These are phyloP conservation scores for Marasmarcha lunaedactyla DNA, from an alignment of 2,888 invertebrate genomes.

Conservation along the genomic window DNA sequence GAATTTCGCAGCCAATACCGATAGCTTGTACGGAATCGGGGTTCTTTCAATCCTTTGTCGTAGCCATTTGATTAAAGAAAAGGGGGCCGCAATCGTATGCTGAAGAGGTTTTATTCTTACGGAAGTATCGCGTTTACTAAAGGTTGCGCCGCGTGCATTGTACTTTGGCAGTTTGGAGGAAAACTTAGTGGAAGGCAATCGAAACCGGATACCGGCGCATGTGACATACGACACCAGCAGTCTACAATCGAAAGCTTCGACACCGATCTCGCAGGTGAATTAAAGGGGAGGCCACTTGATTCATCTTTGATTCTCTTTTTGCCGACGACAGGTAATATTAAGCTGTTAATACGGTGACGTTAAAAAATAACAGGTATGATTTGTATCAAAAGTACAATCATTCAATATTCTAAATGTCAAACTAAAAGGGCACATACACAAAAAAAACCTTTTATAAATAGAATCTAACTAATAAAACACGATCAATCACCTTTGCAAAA, in stretches of 20 bases:
- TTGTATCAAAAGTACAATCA: no score
- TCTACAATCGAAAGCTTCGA: constrained; percentile 36
- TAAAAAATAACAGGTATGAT: no score
- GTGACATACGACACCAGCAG: constrained; percentile 35
- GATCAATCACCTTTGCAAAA: no score
- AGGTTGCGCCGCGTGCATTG: constrained; percentile 60
- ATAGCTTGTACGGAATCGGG: constrained; percentile 55
- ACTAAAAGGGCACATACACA: no score
- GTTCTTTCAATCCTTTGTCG: constrained; percentile 67
- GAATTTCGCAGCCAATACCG: constrained; percentile 54
- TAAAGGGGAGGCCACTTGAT: constrained; percentile 21
- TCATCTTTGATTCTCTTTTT: not conserved
- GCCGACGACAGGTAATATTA: no score
- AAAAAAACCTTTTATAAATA: no score
- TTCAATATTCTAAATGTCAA: no score
- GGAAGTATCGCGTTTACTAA: constrained; percentile 70
- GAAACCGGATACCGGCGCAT: constrained; percentile 37
- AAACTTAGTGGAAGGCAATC: constrained; percentile 41
- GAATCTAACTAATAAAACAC: no score
- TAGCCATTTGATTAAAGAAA: constrained; percentile 65
- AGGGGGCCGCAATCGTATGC: constrained; percentile 62
- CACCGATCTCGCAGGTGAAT: constrained; percentile 32
- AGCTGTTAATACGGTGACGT: no score
- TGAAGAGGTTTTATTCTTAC: constrained; percentile 47
- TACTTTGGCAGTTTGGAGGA: constrained; percentile 17